Conservation (phyloP, 2,797 vertebrate genomes). For the Graptemys geographica region DNA sequence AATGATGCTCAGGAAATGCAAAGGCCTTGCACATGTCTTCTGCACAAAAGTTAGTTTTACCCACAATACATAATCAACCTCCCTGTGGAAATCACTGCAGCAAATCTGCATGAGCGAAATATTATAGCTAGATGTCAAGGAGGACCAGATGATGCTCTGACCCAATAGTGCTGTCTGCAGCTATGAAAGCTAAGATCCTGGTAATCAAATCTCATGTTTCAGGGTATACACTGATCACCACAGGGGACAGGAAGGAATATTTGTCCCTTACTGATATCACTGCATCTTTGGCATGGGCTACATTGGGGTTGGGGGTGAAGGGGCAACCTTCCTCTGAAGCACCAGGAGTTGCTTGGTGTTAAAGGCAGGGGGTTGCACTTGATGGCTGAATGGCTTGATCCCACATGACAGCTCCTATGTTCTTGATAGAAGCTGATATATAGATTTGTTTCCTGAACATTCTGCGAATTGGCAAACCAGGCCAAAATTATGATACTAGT, state of each 20-base stretch:
- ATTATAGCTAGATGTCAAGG: background rate
- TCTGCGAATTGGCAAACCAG: background rate
- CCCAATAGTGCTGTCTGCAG: background rate
- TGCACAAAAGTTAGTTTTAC: constrained; percentile 55
- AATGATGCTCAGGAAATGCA: constrained; percentile 59
- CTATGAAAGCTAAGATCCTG: constrained; percentile 22
- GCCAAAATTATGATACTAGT: background rate
- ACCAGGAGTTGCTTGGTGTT: background rate
- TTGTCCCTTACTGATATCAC: background rate
- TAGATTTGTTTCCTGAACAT: background rate
- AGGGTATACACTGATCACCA: background rate
- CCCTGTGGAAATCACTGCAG: constrained; percentile 32
- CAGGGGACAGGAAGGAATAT: background rate
- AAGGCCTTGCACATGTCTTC: constrained; percentile 6
- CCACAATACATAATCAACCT: background rate
- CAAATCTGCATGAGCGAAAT: background rate
- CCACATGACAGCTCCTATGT: background rate
- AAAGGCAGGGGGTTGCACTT: constrained; percentile 26
- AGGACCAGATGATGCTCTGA: background rate
- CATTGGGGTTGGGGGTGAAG: constrained; percentile 1
- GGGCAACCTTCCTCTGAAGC: constrained; percentile 15
- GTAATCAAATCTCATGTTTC: background rate
- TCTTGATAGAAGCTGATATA: background rate
- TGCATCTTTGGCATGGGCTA: background rate
- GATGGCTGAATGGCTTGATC: constrained; percentile 20